Evolutionary conservation across 2,113 vertebrate species (phyloP), one percentile per base, ranked within the genome.

Genomic region (Siniperca knerii): DNA sequence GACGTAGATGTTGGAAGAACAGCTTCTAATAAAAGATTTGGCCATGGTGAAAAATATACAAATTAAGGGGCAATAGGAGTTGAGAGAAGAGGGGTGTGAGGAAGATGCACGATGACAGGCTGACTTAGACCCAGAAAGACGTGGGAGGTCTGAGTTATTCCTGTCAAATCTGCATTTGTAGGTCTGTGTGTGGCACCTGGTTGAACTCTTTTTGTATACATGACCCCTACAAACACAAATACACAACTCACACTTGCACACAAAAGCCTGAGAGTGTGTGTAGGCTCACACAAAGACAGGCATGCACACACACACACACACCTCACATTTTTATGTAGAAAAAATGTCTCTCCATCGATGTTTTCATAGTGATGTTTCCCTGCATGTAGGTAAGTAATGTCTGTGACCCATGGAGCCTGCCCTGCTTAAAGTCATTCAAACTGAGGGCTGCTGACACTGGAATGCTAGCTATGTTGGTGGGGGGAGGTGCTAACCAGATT

Each of bases 81-180:
- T 58, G 68, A 69, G 83, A 67, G 50, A 68, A 18, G 71, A 72
- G 75, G 29, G 48, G 85, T 75, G 81, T 82, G 74, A 90, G 78
- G 75, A 81, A 83, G 82, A 87, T 73, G 68, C 74, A 85, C 60
- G 87, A 87, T 77, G 90, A 90, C 89, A 90, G 81, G 72, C 67
- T 37, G 89, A 79, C 62, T 84, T 23, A 10, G 70, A 65, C 18
- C 42, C 77, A 77, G 73, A 42, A 52, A 92, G 79, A 77, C 60
- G 83, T 94, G 93, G 92, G 93, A 92, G 92, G 93, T 94, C 92
- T 20, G 23, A 85, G 60, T 84, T 86, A 90, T 90, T 93, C 81
- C 84, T 62, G 89, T 84, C 48, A 20, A 74, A 67, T 85, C 70
- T 83, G 86, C 75, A 83, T 83, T 89, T 86, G 80, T 72, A 44